Base-by-base conservation (phyloP, 2,888 invertebrate species). In the Cryptophagus acutangulus region DNA sequence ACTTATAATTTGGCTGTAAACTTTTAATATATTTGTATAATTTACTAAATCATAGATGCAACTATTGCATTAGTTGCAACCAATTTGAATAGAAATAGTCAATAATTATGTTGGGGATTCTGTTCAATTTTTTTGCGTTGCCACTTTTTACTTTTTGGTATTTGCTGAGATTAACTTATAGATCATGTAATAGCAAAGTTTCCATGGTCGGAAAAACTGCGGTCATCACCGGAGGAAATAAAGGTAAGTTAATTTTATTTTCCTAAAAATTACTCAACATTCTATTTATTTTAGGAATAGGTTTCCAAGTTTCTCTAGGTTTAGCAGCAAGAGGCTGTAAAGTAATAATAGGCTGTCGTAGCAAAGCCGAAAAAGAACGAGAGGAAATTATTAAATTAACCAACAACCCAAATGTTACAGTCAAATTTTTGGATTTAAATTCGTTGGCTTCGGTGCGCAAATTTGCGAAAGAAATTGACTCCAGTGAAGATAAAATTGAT, bases 401-500 rank as follows among this genome's bases (percentile, higher is more conserved):
- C 1, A 55, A 54, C 3, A 68, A 68, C 42, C 33, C 49, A 3
- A 64, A 71, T 38, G 48, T 71, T 9, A 45, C 54, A 1, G 60
- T 66, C 8, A 69, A 71, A 46, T 59, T 73, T 25, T 47, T 79
- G 17, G 76, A 80, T 48, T 60, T 80, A 14, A 67, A 72, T 1
- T 76, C 75, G 0, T 61, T 79, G 8, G 48, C 61, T 0, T 78
- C 78, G 0, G 71, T 80, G 1, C 68, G 79, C 33, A 62, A 68
- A 13, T 85, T 85, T 61, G 81, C 79, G 0, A 69, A 75, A 3
- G 73, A 75, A 17, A 71, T 84, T 16, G 71, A 72, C 39, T 61
- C 65, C 18, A 60, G 63, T 0, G 78, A 78, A 59, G 63, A 69
- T 0, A 74, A 74, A 50, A 55, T 83, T 37, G 78, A 83, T 50